Percentiles rank a stretch among this genome's conserved stretches.
Evolutionary conservation across 2,113 vertebrate species (phyloP).

Genomic region (Xiphorhynchus elegans): DNA sequence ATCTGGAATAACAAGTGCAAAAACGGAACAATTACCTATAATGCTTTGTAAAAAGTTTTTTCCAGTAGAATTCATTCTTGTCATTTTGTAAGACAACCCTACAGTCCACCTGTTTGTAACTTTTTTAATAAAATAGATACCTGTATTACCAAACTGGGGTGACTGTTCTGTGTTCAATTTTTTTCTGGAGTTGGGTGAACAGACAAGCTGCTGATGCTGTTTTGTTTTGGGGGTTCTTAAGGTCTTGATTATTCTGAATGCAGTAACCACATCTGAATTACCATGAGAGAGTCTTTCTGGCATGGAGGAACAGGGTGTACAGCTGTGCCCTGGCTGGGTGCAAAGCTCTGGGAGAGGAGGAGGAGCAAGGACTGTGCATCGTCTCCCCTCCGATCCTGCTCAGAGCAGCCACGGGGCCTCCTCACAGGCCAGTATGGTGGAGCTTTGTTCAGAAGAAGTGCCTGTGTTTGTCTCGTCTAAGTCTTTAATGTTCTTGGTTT

Average conservation of each 20-base stretch:
- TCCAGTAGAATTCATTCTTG: conserved; percentile 79
- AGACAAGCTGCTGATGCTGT: not conserved
- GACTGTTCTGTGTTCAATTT: conserved; percentile 24
- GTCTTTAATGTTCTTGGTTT: not conserved
- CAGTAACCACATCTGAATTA: not conserved
- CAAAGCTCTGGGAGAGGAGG: not conserved
- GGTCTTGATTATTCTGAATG: not conserved
- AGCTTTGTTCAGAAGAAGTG: not conserved
- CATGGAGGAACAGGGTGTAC: not conserved
- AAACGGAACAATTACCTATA: conserved; percentile 75
- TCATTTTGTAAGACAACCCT: conserved; percentile 83
- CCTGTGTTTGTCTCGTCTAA: not conserved
- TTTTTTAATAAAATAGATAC: conserved; percentile 87
- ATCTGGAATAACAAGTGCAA: conserved; percentile 77
- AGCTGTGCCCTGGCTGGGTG: not conserved
- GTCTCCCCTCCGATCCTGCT: not conserved
- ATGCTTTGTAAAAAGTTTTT: conserved; percentile 81
- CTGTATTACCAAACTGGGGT: conserved; percentile 76
- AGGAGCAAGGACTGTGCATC: accelerated
- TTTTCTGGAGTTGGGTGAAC: not conserved
- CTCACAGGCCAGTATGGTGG: not conserved
- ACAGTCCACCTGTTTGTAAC: conserved; percentile 83
- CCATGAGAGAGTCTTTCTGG: not conserved
- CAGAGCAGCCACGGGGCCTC: not conserved
- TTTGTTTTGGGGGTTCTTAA: not conserved